A percentile compares a stretch with the other conserved stretches of the same genome.
Evolutionary conservation across 2,113 vertebrate species (phyloP).

Genomic region (Callocephalon fimbriatum): DNA sequence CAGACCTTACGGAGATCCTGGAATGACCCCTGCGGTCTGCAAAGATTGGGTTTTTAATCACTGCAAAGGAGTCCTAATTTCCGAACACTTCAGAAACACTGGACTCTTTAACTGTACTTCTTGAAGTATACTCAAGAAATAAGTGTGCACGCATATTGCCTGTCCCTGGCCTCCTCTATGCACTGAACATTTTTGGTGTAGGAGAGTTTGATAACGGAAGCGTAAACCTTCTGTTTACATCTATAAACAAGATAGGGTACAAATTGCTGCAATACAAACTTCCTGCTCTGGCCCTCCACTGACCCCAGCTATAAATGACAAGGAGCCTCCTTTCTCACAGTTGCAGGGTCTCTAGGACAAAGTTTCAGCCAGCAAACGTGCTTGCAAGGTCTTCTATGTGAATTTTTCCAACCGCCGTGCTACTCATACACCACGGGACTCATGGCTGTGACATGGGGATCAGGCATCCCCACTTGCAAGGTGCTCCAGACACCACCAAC

Average conservation of each 20-base stretch:
- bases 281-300: conserved; percentile 47
- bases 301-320: conserved; percentile 46
- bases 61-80: background rate
- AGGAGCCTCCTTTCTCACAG: conserved; percentile 20
- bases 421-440: background rate
- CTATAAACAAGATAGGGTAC: conserved; percentile 67
- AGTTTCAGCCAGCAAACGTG: background rate
- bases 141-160: background rate
- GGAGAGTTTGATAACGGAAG: conserved; percentile 22
- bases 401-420: background rate
- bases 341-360: background rate
- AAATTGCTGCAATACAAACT: conserved; percentile 67
- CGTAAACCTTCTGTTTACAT: conserved; percentile 63
- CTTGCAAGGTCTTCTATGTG: background rate
- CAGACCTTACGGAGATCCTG: background rate
- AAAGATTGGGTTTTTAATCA: background rate
- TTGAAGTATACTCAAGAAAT: background rate
- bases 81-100: background rate
- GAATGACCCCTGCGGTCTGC: conserved; percentile 2
- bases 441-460: background rate
- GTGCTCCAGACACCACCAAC: background rate
- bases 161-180: background rate
- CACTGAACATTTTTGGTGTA: background rate
- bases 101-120: background rate
- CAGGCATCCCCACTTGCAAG: background rate